Conservation (phyloP, 2,888 invertebrate species). For the Shargacucullia verbasci region DNA sequence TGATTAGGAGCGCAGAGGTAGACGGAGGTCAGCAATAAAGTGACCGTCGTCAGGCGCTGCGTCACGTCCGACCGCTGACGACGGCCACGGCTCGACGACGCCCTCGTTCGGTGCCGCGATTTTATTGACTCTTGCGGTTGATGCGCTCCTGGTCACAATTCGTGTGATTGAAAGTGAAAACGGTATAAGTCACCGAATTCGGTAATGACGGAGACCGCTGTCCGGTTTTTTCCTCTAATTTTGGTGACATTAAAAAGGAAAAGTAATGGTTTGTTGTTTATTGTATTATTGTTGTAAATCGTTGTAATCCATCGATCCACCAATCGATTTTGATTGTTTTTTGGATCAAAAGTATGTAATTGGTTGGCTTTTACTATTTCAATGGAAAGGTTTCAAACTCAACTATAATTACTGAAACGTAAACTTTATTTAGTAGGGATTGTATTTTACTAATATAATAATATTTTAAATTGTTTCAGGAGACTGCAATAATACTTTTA, state of each 20-base stretch:
- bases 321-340: no score
- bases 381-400: no score
- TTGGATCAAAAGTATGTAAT: no score
- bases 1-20: slow-evolving; percentile 82
- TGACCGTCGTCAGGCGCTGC: slow-evolving; percentile 86
- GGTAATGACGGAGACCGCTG: slow-evolving; percentile 47
- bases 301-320: no score
- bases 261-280: slow-evolving; percentile 10
- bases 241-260: slow-evolving; percentile 29
- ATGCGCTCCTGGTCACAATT: slow-evolving; percentile 82
- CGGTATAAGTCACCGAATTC: slow-evolving; percentile 58
- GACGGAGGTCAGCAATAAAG: slow-evolving; percentile 89
- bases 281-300: no score
- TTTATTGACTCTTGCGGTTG: slow-evolving; percentile 88
- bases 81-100: slow-evolving; percentile 49
- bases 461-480: no score
- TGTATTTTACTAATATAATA: no score
- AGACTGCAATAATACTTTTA: no score
- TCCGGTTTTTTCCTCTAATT: slow-evolving; percentile 24
- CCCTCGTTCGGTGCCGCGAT: slow-evolving; percentile 78
- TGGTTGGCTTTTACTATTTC: no score
- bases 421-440: no score
- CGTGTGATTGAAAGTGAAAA: slow-evolving; percentile 83
- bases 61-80: slow-evolving; percentile 81
- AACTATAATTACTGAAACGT: no score